Evolutionary conservation across 2,113 vertebrate species (phyloP), one percentile per base, ranked within the genome.

Genomic region (Upupa epops): DNA sequence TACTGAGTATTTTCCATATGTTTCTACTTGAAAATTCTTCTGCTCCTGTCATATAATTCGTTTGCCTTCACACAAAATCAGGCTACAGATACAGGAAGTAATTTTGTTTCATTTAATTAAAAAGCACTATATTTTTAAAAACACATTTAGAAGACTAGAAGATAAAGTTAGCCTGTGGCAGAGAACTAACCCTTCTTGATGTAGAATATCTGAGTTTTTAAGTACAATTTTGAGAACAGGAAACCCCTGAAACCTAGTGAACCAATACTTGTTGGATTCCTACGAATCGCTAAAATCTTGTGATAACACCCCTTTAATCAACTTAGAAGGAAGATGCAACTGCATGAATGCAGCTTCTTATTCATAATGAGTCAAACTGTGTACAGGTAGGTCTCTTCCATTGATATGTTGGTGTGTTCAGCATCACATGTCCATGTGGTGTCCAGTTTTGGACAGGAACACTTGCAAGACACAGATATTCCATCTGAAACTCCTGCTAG

Each of bases 321-420:
- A 36, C 9, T 29, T 4, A 26, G 49, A 25, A 40, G 29, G 1
- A 2, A 0, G 18, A 28, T 1, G 36, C 21, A 0, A 18, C 26
- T 1, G 32, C 21, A 31, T 19, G 6, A 20, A 26, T 3, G 31
- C 26, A 37, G 14, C 22, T 46, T 42, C 16, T 20, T 17, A 28
- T 18, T 9, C 25, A 10, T 8, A 28, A 3, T 9, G 26, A 3
- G 29, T 5, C 31, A 15, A 14, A 8, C 0, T 1, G 32, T 42
- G 26, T 5, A 9, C 29, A 3, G 9, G 46, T 29, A 3, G 9
- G 46, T 9, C 29, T 21, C 48, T 66, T 15, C 21, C 0, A 18
- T 0, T 0, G 17, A 5, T 7, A 25, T 4, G 8, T 14, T 0
- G 2, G 11, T 8, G 28, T 8, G 29, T 8, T 74, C 1, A 17